phyloP scores from a whole-genome alignment of 2,113 vertebrate species.

The Cynopterus brachyotis region DNA sequence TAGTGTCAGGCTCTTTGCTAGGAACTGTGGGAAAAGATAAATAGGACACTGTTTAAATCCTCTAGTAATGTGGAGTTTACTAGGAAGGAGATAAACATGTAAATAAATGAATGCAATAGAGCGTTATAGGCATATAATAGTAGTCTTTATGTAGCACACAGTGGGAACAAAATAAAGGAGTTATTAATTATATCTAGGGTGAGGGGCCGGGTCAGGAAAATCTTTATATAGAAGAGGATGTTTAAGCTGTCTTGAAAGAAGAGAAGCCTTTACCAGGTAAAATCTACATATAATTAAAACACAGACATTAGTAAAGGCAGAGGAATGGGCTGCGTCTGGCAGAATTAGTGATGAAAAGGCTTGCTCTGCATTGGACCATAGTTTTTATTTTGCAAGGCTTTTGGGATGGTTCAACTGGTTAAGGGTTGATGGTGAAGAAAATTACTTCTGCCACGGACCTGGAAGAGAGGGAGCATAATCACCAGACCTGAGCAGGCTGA shows the following conservation, averaged over 20 bases:
- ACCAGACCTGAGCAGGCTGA: neutral
- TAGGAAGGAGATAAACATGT: neutral
- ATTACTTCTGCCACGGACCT: neutral
- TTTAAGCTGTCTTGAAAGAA: conserved; percentile 50
- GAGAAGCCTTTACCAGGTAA: neutral
- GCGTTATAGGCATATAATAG: neutral
- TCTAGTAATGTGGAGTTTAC: neutral
- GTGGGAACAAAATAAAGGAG: neutral
- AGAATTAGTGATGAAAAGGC: neutral
- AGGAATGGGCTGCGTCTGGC: conserved; percentile 14
- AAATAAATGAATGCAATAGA: neutral
- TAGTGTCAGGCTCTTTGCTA: neutral
- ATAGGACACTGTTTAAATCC: neutral
- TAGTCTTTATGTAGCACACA: neutral
- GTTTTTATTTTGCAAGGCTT: neutral
- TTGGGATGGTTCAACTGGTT: neutral
- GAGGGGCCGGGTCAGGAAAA: neutral
- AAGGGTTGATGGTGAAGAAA: neutral
- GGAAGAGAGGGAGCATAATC: neutral
- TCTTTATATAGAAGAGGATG: conserved; percentile 2
- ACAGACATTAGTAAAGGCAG: conserved; percentile 47
- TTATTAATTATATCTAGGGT: neutral
- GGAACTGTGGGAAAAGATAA: neutral
- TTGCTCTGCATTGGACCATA: neutral
- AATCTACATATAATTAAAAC: conserved; percentile 40